Percentiles rank a stretch among this genome's conserved stretches.
Evolutionary conservation across 2,113 vertebrate genomes (phyloP).

Genomic region (Rana temporaria): DNA sequence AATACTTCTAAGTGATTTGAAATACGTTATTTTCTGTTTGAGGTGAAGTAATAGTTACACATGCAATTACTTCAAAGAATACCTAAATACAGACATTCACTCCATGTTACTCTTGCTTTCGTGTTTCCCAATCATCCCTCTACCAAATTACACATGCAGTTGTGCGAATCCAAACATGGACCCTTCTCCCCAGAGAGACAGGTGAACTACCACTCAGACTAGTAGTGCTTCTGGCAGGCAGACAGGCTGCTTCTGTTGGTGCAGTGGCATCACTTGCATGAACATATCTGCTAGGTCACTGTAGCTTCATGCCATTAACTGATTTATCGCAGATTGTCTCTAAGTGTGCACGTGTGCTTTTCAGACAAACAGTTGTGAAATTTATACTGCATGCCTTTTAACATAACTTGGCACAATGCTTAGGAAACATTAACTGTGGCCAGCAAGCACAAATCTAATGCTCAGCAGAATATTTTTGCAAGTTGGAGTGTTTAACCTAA

Average conservation of each 20-base stretch:
- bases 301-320: neutral
- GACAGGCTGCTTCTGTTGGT: constrained; percentile 51
- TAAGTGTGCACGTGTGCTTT: too few species aligned
- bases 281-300: neutral
- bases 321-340: neutral
- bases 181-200: constrained; percentile 31
- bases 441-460: too few species aligned
- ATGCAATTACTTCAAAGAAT: too few species aligned
- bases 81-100: neutral
- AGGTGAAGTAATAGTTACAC: too few species aligned
- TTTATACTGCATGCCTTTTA: too few species aligned
- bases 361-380: too few species aligned
- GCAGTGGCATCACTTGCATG: neutral
- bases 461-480: too few species aligned
- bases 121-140: neutral
- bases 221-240: constrained; percentile 32
- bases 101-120: constrained; percentile 8
- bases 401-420: too few species aligned
- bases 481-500: too few species aligned
- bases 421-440: too few species aligned
- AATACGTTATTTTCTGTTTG: too few species aligned
- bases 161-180: constrained; percentile 9
- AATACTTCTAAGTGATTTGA: too few species aligned
- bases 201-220: constrained; percentile 37
- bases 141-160: constrained; percentile 1